Evolutionary conservation across 2,888 invertebrate genomes (phyloP).

Genomic region (Eupithecia exiguata): DNA sequence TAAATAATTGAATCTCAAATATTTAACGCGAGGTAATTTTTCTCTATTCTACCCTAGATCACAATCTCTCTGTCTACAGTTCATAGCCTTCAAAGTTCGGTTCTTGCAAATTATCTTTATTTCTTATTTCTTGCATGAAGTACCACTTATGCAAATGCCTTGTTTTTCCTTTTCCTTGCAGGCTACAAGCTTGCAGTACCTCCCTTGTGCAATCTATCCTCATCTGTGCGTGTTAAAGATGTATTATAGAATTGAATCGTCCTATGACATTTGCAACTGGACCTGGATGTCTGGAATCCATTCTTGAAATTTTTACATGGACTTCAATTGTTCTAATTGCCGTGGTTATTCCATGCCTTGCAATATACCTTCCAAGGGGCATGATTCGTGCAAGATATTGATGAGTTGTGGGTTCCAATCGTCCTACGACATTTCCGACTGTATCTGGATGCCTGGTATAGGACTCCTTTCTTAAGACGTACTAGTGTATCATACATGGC

Average conservation of each 20-base stretch:
- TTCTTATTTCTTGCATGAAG: neutral
- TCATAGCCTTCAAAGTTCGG: neutral
- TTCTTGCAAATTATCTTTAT: neutral
- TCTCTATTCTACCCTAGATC: neutral
- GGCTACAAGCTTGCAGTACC: neutral
- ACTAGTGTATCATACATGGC: no score
- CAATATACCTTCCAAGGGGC: no score
- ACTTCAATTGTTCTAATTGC: no score
- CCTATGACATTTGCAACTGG: no score
- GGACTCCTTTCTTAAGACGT: no score
- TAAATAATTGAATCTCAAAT: neutral
- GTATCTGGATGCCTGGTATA: no score
- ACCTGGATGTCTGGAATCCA: no score
- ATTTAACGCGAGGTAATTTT: neutral
- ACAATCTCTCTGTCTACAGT: neutral
- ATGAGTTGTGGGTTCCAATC: constrained; percentile 78
- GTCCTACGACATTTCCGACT: neutral
- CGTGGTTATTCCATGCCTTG: no score
- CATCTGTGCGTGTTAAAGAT: neutral
- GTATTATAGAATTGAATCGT: neutral
- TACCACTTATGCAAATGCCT: neutral
- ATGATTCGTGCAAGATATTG: constrained; percentile 52
- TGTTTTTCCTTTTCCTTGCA: neutral
- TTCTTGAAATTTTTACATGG: no score
- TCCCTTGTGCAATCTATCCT: neutral